phyloP scores from a whole-genome alignment of 2,888 invertebrate genomes.

The Hirtodrosophila duncani region DNA sequence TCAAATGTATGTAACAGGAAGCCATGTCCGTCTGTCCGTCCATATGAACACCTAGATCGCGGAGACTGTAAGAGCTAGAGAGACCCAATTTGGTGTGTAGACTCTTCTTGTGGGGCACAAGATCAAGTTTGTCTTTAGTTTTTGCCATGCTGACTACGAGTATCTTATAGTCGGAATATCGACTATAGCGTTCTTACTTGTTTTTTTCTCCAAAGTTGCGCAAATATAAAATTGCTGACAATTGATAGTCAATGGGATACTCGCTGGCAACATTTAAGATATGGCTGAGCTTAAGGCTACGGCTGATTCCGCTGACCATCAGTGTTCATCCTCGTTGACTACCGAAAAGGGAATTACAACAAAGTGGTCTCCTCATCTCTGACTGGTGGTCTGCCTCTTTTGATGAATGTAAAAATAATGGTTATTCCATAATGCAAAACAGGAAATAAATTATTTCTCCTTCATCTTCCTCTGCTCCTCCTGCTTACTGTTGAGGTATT shows the following conservation, averaged over 20 bases:
- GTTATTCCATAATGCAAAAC: constrained; percentile 52
- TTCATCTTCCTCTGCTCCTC: too few relatives aligned
- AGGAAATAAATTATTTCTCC: constrained; percentile 65
- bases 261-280: too few relatives aligned
- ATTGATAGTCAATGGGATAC: constrained; percentile 46
- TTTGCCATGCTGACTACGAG: too few relatives aligned
- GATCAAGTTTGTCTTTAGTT: neutral
- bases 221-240: constrained; percentile 50
- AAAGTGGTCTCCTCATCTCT: constrained; percentile 24
- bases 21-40: too few relatives aligned
- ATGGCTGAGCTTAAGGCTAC: neutral
- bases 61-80: too few relatives aligned
- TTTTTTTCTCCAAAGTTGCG: constrained; percentile 20
- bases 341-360: constrained; percentile 48
- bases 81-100: too few relatives aligned
- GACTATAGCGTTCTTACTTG: too few relatives aligned
- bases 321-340: constrained; percentile 54
- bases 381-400: constrained; percentile 21
- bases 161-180: too few relatives aligned
- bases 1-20: too few relatives aligned
- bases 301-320: neutral
- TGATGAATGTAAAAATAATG: constrained; percentile 62
- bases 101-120: too few relatives aligned
- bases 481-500: too few relatives aligned
- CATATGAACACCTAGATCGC: too few relatives aligned